phyloP scores from a whole-genome alignment of 2,797 vertebrate species.

The Tenualosa thibaudeaui region DNA sequence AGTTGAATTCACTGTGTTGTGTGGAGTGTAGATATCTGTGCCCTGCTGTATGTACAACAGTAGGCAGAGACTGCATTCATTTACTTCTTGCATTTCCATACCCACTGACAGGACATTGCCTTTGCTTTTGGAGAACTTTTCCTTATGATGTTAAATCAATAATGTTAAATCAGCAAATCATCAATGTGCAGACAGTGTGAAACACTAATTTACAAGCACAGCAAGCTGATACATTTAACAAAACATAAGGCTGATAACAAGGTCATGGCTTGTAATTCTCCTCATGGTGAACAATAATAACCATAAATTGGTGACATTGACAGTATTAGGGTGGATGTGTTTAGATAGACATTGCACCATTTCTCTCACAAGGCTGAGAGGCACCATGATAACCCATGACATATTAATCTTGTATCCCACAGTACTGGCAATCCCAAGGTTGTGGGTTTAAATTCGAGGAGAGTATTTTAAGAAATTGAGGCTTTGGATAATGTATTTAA shows the following conservation, averaged over 20 bases:
- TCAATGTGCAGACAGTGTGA: not conserved
- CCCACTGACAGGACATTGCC: not conserved
- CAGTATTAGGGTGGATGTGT: not conserved
- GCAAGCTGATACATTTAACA: not conserved
- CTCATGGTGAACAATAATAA: not conserved
- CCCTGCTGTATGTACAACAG: not conserved
- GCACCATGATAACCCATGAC: not conserved
- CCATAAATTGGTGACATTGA: not conserved
- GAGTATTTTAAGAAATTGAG: too few species aligned
- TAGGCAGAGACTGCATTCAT: not conserved
- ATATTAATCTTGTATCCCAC: not conserved
- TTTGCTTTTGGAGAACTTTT: not conserved
- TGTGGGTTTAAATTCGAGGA: too few species aligned
- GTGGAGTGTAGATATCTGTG: not conserved
- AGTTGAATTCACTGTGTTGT: not conserved
- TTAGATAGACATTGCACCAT: not conserved
- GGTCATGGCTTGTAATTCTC: not conserved
- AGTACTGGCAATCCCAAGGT: not conserved
- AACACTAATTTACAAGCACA: not conserved
- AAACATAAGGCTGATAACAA: not conserved
- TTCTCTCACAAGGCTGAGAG: not conserved
- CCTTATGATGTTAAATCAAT: slow-evolving; percentile 6
- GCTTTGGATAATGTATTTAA: too few species aligned
- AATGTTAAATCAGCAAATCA: not conserved
- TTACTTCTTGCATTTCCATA: not conserved